Percentiles rank a stretch among this genome's conserved stretches.
Conservation (phyloP, 2,888 invertebrate genomes). For the Caenorhabditis sp. region DNA sequence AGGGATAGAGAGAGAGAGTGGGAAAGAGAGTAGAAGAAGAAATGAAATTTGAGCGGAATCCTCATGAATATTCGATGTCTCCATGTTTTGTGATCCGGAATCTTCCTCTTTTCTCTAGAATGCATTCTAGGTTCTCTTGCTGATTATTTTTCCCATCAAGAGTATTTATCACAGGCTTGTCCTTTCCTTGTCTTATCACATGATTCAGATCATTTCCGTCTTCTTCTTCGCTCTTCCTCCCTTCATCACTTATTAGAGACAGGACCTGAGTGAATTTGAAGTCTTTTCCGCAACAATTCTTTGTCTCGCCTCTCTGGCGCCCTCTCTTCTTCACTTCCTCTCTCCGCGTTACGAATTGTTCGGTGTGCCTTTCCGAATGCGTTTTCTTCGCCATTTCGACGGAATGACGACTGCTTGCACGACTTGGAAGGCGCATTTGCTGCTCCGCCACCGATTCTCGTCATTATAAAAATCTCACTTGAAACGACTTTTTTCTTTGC, state of each 20-base stretch:
- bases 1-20: too few species aligned
- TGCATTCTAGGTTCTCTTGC: background rate
- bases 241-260: conserved; percentile 25
- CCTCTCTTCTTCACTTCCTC: conserved; percentile 12
- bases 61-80: conserved; percentile 39
- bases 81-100: conserved; percentile 12
- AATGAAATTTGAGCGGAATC: conserved; percentile 40
- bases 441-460: conserved; percentile 1
- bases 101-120: background rate
- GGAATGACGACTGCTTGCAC: conserved; percentile 26
- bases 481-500: background rate
- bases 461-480: background rate
- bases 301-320: conserved; percentile 11
- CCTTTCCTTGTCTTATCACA: background rate
- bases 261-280: conserved; percentile 17
- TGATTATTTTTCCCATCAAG: conserved; percentile 1
- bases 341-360: conserved; percentile 46
- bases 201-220: conserved; percentile 16
- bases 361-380: conserved; percentile 24
- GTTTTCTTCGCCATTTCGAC: conserved; percentile 14
- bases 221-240: background rate
- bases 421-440: conserved; percentile 3
- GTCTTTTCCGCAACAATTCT: conserved; percentile 41
- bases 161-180: background rate
- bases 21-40: too few species aligned